Evolutionary conservation across 2,797 vertebrate species (phyloP).

Genomic region (Muraenolepis orangiensis): DNA sequence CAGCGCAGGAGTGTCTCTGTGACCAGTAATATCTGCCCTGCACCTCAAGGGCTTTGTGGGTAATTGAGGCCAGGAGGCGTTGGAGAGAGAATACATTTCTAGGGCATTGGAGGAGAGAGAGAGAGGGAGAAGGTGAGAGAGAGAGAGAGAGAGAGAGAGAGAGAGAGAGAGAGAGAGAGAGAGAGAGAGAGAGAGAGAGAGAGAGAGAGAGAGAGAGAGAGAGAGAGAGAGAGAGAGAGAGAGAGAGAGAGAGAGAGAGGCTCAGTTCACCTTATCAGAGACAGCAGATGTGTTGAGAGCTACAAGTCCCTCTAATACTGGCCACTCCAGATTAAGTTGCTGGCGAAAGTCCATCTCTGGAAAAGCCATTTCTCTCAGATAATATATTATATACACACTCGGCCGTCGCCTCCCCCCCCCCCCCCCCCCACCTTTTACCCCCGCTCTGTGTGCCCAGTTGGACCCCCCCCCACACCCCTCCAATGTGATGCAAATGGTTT

Average conservation of each 20-base stretch:
- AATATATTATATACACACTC: slow-evolving; percentile 22
- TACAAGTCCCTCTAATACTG: slow-evolving; percentile 35
- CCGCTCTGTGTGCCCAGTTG: slow-evolving; percentile 1
- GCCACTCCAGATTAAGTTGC: slow-evolving; percentile 26
- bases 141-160: no score
- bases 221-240: neutral
- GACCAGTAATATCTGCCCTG: slow-evolving; percentile 40
- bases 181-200: no score
- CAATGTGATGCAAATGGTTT: no score
- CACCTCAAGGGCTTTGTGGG: slow-evolving; percentile 54
- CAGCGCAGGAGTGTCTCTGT: slow-evolving; percentile 15
- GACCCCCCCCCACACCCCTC: slow-evolving; percentile 21
- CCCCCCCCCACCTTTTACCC: no score
- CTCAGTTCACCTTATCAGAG: slow-evolving; percentile 56
- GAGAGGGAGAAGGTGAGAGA: no score
- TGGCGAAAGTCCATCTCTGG: slow-evolving; percentile 32
- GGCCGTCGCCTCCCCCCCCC: neutral
- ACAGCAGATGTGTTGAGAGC: slow-evolving; percentile 45
- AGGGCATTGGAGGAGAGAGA: neutral
- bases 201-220: no score
- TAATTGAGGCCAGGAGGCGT: slow-evolving; percentile 49
- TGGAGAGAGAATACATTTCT: slow-evolving; percentile 32
- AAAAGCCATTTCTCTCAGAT: slow-evolving; percentile 37
- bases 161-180: no score
- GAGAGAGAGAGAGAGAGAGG: neutral